Conservation (phyloP, 2,113 vertebrate species). For the human (Homo sapiens) region GRCh38 chr21:33893501-33894000, state of each 20-base stretch:
- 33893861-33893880: neutral
- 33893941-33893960: neutral
- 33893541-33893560: too few relatives aligned
- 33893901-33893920: neutral
- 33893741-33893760: neutral
- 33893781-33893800: neutral
- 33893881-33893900: neutral
- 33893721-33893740: neutral
- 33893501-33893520: too few relatives aligned
- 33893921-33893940: neutral
- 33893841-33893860: neutral
- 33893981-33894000: neutral
- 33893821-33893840: neutral
- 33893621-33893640: neutral
- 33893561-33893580: too few relatives aligned
- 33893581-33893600: too few relatives aligned
- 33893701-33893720: neutral
- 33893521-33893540: too few relatives aligned
- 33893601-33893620: neutral
- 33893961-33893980: neutral
- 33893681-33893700: neutral
- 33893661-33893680: neutral
- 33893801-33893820: neutral
- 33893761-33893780: neutral
- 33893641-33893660: neutral